phyloP scores from a whole-genome alignment of 2,888 invertebrate species.

The Heliconius erato region DNA sequence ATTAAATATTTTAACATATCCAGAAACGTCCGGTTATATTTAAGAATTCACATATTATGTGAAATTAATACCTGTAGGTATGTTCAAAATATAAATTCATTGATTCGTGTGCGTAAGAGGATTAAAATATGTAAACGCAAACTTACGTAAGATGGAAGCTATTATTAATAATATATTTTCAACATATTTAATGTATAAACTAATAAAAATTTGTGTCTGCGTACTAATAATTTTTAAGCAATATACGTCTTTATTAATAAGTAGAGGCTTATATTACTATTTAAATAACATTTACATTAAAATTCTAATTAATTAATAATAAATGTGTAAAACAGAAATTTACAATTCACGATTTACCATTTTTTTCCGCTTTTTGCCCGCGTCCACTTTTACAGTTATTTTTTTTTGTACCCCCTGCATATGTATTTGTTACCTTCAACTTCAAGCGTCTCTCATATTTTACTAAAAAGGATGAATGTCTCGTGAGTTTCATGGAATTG shows the following conservation, averaged over 20 bases:
- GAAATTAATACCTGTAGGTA: neutral
- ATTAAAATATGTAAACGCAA: neutral
- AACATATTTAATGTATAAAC: neutral
- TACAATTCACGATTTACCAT: neutral
- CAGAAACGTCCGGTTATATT: neutral
- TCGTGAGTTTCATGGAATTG: too few relatives aligned
- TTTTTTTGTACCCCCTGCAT: neutral
- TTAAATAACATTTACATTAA: neutral
- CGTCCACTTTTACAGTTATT: neutral
- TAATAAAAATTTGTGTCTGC: neutral
- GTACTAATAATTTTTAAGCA: neutral
- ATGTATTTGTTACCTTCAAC: neutral
- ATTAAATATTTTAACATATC: neutral
- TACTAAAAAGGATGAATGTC: neutral
- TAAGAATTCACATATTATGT: neutral
- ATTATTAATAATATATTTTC: neutral
- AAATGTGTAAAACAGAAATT: neutral
- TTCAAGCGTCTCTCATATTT: neutral
- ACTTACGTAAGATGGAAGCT: neutral
- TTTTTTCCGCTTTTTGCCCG: neutral
- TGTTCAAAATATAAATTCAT: neutral
- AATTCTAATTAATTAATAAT: neutral
- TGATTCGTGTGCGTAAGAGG: neutral
- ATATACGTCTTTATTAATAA: neutral
- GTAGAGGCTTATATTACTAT: neutral